Evolutionary conservation across 2,888 invertebrate species (phyloP), one percentile per base, ranked within the genome.

Genomic region (Polymixis lichenea): DNA sequence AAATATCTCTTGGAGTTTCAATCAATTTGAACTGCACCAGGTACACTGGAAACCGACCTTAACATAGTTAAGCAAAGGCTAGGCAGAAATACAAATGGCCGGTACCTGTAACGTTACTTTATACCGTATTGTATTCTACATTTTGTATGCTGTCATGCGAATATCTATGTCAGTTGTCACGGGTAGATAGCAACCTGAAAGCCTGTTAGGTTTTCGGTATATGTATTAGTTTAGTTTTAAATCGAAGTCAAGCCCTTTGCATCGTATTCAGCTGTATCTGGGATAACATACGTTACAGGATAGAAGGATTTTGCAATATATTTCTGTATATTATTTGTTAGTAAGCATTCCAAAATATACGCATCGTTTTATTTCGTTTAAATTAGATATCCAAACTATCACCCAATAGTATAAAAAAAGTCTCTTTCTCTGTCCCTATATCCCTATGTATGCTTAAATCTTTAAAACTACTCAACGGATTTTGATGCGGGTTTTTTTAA

Each of bases 1-100:
- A 72, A 75, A 61, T 74, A 67, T 80, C 32, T 77, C 71, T 66
- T 58, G 38, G 38, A 56, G 55, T 78, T 68, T 69, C 28, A 61
- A 75, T 78, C 28, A 60, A 68, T 80, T 75, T 55, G 38, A 38
- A 5, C 38, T 38, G 38, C 38, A 38, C 38, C 6, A 5, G 38
- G 0, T 38, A 38, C 4, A 38, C 38, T 38, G 38, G 38, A 3
- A 3, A 6, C 43, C 11, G 13, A 46, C 43, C 11, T 1, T 13
- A 11, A 46, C 43, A 46, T 1, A 46, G 11, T 46, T 46, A 1
- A 13, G 43, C 2, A 46, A 11, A 46, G 11, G 43, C 43, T 11
- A 46, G 11, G 43, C 43, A 46, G 2, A 46, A 13, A 19, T 43
- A 46, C 4, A 49, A 49, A 67, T 61, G 19, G 1, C n/a, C 17